Conservation (phyloP, 1,140 invertebrate genomes). For the Drosophila ironensis region DNA sequence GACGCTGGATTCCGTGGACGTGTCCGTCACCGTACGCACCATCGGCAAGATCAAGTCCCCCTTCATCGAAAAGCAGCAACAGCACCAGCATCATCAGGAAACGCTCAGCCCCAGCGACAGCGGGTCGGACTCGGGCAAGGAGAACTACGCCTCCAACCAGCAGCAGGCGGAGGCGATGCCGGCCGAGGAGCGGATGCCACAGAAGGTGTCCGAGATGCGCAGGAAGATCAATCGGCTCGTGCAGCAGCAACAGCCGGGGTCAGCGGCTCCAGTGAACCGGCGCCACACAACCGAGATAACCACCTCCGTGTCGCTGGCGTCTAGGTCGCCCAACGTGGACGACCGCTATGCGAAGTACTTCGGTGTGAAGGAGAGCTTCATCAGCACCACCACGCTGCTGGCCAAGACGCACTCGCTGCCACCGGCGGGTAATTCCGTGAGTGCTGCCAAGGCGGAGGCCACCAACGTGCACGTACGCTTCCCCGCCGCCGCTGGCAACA, state of each 20-base stretch:
- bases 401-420: conserved; percentile 41
- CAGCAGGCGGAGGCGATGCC: conserved; percentile 17
- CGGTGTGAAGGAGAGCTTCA: conserved; percentile 41
- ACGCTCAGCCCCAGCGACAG: conserved; percentile 35
- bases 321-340: conserved; percentile 34
- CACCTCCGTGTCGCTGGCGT: background rate
- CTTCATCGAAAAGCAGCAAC: conserved; percentile 69
- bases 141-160: conserved; percentile 65
- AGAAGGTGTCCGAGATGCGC: conserved; percentile 53
- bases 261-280: conserved; percentile 23
- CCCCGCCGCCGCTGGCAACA: conserved; percentile 4
- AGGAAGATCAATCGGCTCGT: conserved; percentile 55
- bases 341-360: conserved; percentile 74
- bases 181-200: conserved; percentile 1
- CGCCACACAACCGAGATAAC: conserved; percentile 48
- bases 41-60: conserved; percentile 78
- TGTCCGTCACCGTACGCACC: conserved; percentile 39
- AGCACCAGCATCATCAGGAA: conserved; percentile 48
- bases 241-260: conserved; percentile 28
- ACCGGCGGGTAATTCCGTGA: background rate
- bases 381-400: conserved; percentile 28
- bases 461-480: conserved; percentile 51
- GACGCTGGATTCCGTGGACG: conserved; percentile 43
- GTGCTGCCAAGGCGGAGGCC: conserved; percentile 54
- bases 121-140: conserved; percentile 71